Base-by-base conservation (phyloP, 2,797 vertebrate species). In the Dallia pectoralis region DNA sequence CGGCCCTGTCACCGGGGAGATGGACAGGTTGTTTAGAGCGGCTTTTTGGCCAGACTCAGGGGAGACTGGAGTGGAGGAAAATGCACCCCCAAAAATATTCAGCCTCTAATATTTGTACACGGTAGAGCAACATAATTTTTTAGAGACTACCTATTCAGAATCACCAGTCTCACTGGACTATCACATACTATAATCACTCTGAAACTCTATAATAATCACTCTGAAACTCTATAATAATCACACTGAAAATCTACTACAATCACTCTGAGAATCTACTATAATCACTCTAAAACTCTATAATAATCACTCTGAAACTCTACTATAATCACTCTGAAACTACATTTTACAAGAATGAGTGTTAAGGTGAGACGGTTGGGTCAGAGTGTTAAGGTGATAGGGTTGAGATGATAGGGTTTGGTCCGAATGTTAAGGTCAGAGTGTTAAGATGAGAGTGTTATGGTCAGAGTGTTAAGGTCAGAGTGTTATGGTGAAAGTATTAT, bases 91-190 rank as follows among this genome's bases (percentile, higher is more conserved):
- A 78, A 80, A n/a, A 87, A 86, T 80, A 84, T 81, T 81, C 80
- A 83, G 74, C 72, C 63, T 73, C 68, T 79, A 85, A 85, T 83
- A 87, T 86, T 87, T 87, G 74, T 76, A 76, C 69, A 85, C 83
- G 81, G 80, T 81, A 77, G 62, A 83, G 82, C 76, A 83, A 82
- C 83, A 83, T 81, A 79, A 85, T 81, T 76, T 79, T 70, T 79
- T 74, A 85, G 75, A 74, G 76, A 63, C 33, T 82, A 81, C 77
- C 77, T 79, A 65, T 67, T 51, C 69, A 48, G n/a, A 14, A 27
- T n/a, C 61, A 75, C 67, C 68, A 36, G 33, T 3, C 33, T 3
- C 33, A 36, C 33, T 36, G 33, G 3, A 8, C 33, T 36, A 44
- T 44, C 40, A 44, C 12, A 6, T 3, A 44, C 40, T 2, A 44